Conservation (phyloP, 53 echinoderm and acorn worm genomes). For the Crossaster papposus region DNA sequence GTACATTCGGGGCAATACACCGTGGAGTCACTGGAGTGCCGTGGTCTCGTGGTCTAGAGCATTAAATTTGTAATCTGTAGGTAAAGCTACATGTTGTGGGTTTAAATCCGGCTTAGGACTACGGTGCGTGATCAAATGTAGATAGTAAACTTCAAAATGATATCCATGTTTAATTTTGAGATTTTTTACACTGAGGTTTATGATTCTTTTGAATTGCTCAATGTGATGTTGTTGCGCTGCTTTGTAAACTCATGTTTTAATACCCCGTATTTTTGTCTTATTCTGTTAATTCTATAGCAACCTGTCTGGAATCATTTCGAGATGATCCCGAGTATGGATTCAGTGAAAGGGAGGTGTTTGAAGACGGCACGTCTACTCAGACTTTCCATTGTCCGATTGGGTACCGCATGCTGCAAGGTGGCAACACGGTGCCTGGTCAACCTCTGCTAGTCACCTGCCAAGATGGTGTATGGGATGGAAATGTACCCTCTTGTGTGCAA, state of each 20-base stretch:
- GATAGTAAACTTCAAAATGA: too few species aligned
- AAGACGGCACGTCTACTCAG: neutral
- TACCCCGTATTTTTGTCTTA: neutral
- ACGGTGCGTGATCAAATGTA: too few species aligned
- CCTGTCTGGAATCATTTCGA: neutral
- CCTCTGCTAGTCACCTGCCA: neutral
- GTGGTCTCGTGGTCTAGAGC: too few species aligned
- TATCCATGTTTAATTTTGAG: too few species aligned
- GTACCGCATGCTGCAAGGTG: slow-evolving; percentile 12
- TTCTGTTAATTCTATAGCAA: neutral
- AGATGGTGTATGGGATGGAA: slow-evolving; percentile 12
- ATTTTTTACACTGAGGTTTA: too few species aligned
- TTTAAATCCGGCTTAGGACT: too few species aligned
- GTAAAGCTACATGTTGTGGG: too few species aligned
- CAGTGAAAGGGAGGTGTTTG: neutral
- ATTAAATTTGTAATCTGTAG: too few species aligned
- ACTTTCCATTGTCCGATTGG: neutral
- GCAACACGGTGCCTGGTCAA: neutral
- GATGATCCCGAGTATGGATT: neutral
- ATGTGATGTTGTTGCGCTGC: neutral
- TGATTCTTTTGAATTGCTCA: too few species aligned
- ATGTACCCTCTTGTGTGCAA: neutral
- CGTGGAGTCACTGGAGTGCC: too few species aligned
- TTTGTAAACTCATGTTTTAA: neutral
- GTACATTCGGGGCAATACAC: too few species aligned